These are phyloP conservation scores for Ceyx cyanopectus DNA, from an alignment of 2,113 vertebrate genomes.

Conservation along the genomic window DNA sequence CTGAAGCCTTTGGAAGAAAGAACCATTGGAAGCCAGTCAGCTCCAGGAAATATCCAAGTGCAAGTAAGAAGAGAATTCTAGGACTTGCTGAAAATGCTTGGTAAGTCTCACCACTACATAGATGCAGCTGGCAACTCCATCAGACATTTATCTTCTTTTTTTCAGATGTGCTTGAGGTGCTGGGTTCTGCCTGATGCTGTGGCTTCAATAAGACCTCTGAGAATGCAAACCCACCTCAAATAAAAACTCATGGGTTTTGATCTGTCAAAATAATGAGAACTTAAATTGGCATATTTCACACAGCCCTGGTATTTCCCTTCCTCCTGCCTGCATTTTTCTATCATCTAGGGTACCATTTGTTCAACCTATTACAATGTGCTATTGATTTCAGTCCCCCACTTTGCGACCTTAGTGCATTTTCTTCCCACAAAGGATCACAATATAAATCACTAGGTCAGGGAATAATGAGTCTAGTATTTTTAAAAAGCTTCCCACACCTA, in stretches of 20 bases:
- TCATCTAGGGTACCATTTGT: conserved; percentile 3
- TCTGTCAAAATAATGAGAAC: not conserved
- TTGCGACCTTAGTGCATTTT: not conserved
- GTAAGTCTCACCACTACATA: not conserved
- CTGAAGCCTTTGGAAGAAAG: not conserved
- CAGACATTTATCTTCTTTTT: not conserved
- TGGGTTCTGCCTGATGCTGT: not conserved
- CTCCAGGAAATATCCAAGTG: not conserved
- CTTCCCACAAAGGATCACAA: not conserved
- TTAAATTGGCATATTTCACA: not conserved
- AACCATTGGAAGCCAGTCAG: not conserved
- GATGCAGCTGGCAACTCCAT: not conserved
- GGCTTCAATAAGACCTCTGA: not conserved
- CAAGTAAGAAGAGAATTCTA: not conserved
- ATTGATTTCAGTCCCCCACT: not conserved
- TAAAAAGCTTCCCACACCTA: conserved; percentile 1
- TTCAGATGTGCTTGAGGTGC: not conserved
- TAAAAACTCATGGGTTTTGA: not conserved
- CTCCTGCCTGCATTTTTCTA: not conserved
- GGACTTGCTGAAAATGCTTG: not conserved
- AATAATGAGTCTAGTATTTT: conserved; percentile 45
- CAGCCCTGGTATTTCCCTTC: not conserved
- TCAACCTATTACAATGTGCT: conserved; percentile 2
- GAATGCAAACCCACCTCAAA: not conserved
- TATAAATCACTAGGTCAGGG: conserved; percentile 34